Evolutionary conservation across 2,888 invertebrate genomes (phyloP).

Genomic region (Therioaphis trifolii): DNA sequence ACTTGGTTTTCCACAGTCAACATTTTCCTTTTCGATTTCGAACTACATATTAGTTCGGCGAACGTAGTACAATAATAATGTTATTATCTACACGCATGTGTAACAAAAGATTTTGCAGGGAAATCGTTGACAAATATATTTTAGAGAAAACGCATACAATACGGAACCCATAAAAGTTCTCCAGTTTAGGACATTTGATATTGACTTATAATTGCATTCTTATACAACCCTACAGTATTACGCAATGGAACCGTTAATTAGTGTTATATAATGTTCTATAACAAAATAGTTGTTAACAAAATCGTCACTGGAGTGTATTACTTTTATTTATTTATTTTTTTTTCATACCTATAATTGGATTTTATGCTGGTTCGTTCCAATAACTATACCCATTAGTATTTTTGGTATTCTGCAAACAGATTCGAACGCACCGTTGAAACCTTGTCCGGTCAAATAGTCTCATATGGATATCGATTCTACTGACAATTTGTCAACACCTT

Average conservation of each 20-base stretch:
- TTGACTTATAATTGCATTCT: conserved; percentile 44
- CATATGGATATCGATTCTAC: too few relatives aligned
- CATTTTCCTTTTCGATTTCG: too few relatives aligned
- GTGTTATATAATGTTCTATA: conserved; percentile 49
- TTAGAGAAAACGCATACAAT: conserved; percentile 23
- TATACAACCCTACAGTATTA: conserved; percentile 34
- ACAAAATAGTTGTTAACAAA: conserved; percentile 39
- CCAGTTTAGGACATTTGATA: conserved; percentile 48
- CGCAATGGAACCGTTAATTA: conserved; percentile 45
- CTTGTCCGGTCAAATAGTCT: neutral
- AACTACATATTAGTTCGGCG: too few relatives aligned
- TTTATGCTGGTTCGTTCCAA: neutral
- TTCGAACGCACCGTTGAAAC: conserved; percentile 11
- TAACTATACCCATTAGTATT: neutral
- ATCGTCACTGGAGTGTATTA: conserved; percentile 8
- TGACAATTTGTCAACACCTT: too few relatives aligned
- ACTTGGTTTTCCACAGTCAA: too few relatives aligned
- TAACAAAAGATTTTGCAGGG: conserved; percentile 40
- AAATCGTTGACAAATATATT: neutral
- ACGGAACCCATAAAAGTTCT: conserved; percentile 46
- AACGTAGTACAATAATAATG: too few relatives aligned
- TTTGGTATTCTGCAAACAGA: neutral
- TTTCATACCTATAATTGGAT: conserved; percentile 36
- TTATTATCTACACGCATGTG: neutral
- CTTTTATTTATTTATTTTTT: neutral